phyloP scores from a whole-genome alignment of 2,888 invertebrate genomes.

The Poecilobothrus nobilitatus region DNA sequence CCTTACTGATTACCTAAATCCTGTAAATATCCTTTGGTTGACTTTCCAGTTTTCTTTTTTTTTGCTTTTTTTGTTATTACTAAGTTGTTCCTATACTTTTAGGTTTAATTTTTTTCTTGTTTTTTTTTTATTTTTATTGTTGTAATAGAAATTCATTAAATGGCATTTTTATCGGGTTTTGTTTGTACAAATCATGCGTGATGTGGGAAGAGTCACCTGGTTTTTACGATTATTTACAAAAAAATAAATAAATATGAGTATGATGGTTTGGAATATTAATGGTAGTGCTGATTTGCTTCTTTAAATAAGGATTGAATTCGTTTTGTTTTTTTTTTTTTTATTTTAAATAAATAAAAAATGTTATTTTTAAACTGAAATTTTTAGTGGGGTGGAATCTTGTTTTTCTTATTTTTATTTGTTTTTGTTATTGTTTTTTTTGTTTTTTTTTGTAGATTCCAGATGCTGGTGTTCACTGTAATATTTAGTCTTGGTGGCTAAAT shows the following conservation, averaged over 20 bases:
- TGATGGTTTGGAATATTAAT: not conserved
- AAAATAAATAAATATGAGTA: too few relatives aligned
- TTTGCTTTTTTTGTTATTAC: too few relatives aligned
- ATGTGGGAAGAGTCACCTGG: conserved; percentile 4
- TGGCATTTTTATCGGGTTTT: not conserved
- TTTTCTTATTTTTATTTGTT: too few relatives aligned
- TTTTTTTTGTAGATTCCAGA: not conserved
- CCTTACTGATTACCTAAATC: conserved; percentile 6
- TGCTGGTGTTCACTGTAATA: not conserved
- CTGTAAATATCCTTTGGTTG: not conserved
- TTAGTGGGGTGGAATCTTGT: too few relatives aligned
- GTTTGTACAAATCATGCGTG: not conserved
- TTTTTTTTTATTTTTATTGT: not conserved
- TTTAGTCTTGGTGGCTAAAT: not conserved
- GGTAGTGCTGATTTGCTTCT: not conserved
- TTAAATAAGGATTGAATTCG: too few relatives aligned
- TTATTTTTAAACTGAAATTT: not conserved
- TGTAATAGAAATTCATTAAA: not conserved
- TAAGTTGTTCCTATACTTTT: too few relatives aligned
- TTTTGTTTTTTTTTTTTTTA: too few relatives aligned
- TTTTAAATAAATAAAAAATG: not conserved
- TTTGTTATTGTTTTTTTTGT: too few relatives aligned
- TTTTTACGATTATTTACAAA: not conserved
- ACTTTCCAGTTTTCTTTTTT: not conserved
- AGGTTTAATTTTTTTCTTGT: not conserved